phyloP scores from a whole-genome alignment of 1,140 invertebrate genomes.

The Drosophila insularis region DNA sequence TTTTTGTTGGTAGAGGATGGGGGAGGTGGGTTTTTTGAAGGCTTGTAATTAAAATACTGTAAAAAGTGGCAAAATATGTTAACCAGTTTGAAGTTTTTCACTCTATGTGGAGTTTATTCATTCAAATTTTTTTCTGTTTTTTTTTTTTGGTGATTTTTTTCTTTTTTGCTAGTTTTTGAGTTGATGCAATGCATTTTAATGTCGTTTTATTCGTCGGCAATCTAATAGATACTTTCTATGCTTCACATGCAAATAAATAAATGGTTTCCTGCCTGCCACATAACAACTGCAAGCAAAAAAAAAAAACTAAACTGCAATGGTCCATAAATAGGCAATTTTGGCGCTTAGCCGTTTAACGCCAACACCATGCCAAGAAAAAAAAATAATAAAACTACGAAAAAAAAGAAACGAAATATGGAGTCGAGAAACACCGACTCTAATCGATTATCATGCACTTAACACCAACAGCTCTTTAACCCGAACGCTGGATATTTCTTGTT shows the following conservation, averaged over 20 bases:
- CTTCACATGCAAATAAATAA: slow-evolving; percentile 71
- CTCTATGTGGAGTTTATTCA: not conserved
- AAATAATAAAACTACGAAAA: not conserved
- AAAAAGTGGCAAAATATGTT: slow-evolving; percentile 57
- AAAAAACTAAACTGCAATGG: slow-evolving; percentile 34
- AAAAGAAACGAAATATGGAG: slow-evolving; percentile 26
- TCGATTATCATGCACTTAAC: slow-evolving; percentile 80
- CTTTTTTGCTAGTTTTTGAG: slow-evolving; percentile 14
- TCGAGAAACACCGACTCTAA: slow-evolving; percentile 55
- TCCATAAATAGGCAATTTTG: slow-evolving; percentile 75
- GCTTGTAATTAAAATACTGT: slow-evolving; percentile 64
- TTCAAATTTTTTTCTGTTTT: not conserved
- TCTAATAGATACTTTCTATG: slow-evolving; percentile 61
- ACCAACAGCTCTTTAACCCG: slow-evolving; percentile 76
- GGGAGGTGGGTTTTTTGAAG: too few relatives aligned
- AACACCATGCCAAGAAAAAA: slow-evolving; percentile 41
- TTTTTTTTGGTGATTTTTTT: slow-evolving; percentile 28
- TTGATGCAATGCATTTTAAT: slow-evolving; percentile 58
- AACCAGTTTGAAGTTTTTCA: slow-evolving; percentile 50
- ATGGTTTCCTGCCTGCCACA: slow-evolving; percentile 61
- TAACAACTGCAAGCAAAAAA: slow-evolving; percentile 11
- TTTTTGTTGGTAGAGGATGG: not conserved
- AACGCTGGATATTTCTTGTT: slow-evolving; percentile 27
- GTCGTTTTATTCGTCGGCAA: slow-evolving; percentile 25
- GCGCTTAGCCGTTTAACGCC: slow-evolving; percentile 70